Evolutionary conservation across 2,888 invertebrate genomes (phyloP).

Genomic region (Diarsia brunnea): DNA sequence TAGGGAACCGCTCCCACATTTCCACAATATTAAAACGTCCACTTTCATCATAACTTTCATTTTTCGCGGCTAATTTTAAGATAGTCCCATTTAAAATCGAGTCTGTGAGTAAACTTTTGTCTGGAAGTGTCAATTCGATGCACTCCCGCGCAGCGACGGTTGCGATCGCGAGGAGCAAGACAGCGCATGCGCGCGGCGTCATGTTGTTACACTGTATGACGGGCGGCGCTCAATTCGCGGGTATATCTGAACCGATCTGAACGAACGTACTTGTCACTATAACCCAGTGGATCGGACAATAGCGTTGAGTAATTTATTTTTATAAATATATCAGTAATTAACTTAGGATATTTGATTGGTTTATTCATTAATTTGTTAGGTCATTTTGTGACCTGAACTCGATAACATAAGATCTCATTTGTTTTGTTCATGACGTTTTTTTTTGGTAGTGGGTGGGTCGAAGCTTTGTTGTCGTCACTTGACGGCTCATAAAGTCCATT

Average conservation of each 20-base stretch:
- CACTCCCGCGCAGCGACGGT: conserved; percentile 82
- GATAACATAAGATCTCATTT: conserved; percentile 1
- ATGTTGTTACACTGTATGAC: conserved; percentile 83
- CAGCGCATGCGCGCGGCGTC: conserved; percentile 86
- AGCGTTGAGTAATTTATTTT: conserved; percentile 69
- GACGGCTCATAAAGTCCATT: too few species aligned
- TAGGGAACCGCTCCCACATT: conserved; percentile 85
- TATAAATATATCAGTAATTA: conserved; percentile 43
- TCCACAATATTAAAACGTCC: conserved; percentile 80
- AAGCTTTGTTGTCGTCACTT: conserved; percentile 27
- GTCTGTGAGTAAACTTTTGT: conserved; percentile 77
- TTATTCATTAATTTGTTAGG: conserved; percentile 27
- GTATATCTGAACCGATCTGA: conserved; percentile 70
- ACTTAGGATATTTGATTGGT: conserved; percentile 44
- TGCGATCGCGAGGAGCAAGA: conserved; percentile 73
- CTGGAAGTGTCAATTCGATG: conserved; percentile 84
- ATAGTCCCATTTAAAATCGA: conserved; percentile 82
- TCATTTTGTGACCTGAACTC: background rate
- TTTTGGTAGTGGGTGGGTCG: conserved; percentile 48
- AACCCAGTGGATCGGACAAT: conserved; percentile 69
- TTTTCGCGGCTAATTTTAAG: conserved; percentile 76
- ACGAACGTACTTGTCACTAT: conserved; percentile 61
- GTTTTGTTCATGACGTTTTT: conserved; percentile 36
- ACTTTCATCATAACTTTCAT: conserved; percentile 78
- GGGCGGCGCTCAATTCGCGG: conserved; percentile 68